Evolutionary conservation across 2,113 vertebrate genomes (phyloP), one percentile per base, ranked within the genome.

Genomic region (Paedocypris sp.): DNA sequence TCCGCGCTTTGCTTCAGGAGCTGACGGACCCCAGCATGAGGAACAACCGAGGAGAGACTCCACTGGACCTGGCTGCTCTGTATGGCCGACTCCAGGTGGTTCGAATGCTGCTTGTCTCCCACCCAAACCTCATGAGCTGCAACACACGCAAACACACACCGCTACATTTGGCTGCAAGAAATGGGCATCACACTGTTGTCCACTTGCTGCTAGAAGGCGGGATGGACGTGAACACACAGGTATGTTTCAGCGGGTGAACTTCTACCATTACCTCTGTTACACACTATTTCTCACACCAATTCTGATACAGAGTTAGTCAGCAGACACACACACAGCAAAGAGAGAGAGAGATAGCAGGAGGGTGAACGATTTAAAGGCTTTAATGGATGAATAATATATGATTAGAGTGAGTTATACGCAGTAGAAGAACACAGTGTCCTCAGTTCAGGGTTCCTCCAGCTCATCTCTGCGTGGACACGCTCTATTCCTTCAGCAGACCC

Each of bases 161-260:
- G 1, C 82, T 98, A n/a, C 94, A 98, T 80, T 89, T 98, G 18
- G 94, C 94, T 1, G 92, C 94, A 0, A 90, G 94, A 50, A 98
- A 96, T n/a, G 94, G 94, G 3, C 94, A 98, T 83, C 88, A 88
- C 69, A 82, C 89, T 28, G 87, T 91, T 0, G 89, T 90, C 1
- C 87, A 89, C 77, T 90, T 91, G 51, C 84, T 98, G 46, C 73
- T 98, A 47, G 88, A 97, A 41, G 89, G 92, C 9, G 90, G 92
- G 70, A 97, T 97, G 90, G 92, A 97, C 39, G 90, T 96, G 82
- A 95, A 93, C 86, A 89, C 85, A 62, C 83, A 92, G 83, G 93
- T 95, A 50, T 20, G 60, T 43, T 5, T 33, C 6, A 29, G 18
- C 19, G 19, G 6, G 8, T 19, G 19, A 41, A 39, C 16, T n/a